Percentiles rank a stretch among this genome's conserved stretches.
phyloP scores from a whole-genome alignment of 2,113 vertebrate species.

The Microtus pennsylvanicus region DNA sequence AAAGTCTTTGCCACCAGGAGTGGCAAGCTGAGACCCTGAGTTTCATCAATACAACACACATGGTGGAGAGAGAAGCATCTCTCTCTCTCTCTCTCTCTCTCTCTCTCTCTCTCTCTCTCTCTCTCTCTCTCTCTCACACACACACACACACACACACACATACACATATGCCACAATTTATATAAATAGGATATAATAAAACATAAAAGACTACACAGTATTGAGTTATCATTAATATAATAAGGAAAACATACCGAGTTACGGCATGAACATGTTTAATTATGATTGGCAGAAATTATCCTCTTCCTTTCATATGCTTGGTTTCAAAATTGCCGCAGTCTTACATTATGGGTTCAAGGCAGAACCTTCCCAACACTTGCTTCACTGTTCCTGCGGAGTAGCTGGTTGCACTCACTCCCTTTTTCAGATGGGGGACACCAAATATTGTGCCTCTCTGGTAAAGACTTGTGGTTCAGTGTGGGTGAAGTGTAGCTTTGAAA shows the following conservation, averaged over 20 bases:
- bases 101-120: too few species aligned
- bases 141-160: too few species aligned
- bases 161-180: too few species aligned
- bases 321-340: not conserved
- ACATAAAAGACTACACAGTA: not conserved
- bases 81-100: too few species aligned
- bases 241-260: too few species aligned
- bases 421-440: not conserved
- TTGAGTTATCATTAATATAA: not conserved
- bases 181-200: not conserved
- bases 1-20: too few species aligned
- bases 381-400: not conserved
- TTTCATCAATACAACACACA: not conserved
- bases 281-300: not conserved
- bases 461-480: not conserved
- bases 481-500: not conserved
- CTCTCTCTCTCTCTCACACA: too few species aligned
- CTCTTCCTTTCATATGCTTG: not conserved
- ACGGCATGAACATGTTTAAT: not conserved
- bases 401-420: not conserved
- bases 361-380: not conserved
- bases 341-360: too few species aligned
- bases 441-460: not conserved
- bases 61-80: not conserved
- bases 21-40: too few species aligned